A percentile compares a stretch with the other conserved stretches of the same genome.
Conservation (phyloP, 2,113 vertebrate species). For the Rhinichthys klamathensis region DNA sequence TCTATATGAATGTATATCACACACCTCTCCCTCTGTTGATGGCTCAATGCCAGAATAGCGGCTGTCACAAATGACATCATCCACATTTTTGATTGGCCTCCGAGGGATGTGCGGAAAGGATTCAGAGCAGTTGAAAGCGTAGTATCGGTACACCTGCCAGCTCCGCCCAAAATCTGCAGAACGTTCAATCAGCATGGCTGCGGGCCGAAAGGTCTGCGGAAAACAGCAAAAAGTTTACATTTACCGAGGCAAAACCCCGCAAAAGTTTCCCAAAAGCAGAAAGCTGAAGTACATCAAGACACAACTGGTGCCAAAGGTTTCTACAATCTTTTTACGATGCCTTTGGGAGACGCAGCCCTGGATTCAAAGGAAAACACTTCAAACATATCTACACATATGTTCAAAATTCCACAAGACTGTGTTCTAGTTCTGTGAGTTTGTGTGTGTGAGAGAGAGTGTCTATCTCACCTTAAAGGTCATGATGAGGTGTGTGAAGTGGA, state of each 20-base stretch:
- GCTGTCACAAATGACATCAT: constrained; percentile 93
- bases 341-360: no score
- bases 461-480: constrained; percentile 97
- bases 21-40: constrained; percentile 93
- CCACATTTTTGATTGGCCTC: constrained; percentile 87
- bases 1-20: constrained; percentile 43
- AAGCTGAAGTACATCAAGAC: not conserved
- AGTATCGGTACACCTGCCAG: constrained; percentile 95
- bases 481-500: constrained; percentile 99
- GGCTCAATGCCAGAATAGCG: constrained; percentile 95
- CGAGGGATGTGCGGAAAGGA: constrained; percentile 84
- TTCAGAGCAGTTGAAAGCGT: constrained; percentile 85
- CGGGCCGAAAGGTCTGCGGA: constrained; percentile 90
- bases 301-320: not conserved
- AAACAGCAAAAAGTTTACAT: not conserved
- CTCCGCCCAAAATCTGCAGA: constrained; percentile 89
- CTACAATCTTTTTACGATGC: not conserved
- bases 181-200: constrained; percentile 94
- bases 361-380: constrained; percentile 31
- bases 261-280: not conserved
- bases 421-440: constrained; percentile 39
- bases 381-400: constrained; percentile 43
- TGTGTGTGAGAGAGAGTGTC: not conserved
- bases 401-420: constrained; percentile 60
- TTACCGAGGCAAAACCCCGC: not conserved